Percentiles rank a stretch among this genome's conserved stretches.
Conservation (phyloP, 2,113 vertebrate genomes). For the Cyphomyrus plagiostoma region DNA sequence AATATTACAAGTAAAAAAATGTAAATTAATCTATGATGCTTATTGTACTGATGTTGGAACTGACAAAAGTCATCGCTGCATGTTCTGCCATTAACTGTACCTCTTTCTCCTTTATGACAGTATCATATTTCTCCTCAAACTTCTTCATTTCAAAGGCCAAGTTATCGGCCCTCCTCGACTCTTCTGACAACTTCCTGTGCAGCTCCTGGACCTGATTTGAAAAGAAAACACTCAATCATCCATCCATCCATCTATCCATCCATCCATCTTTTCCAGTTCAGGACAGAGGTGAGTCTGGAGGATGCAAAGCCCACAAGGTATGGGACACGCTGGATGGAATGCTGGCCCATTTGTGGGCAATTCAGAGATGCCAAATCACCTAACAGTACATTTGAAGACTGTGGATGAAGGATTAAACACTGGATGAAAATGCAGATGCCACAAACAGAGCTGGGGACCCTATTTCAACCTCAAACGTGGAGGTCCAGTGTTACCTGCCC, state of each 20-base stretch:
- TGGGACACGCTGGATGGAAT: not conserved
- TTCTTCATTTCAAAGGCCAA: constrained; percentile 85
- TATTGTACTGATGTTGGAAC: not conserved
- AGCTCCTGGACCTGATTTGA: constrained; percentile 81
- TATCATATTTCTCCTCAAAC: constrained; percentile 84
- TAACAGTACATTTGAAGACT: not conserved
- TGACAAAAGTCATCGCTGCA: not conserved
- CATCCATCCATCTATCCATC: not conserved
- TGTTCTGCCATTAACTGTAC: constrained; percentile 45
- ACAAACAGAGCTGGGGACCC: not conserved
- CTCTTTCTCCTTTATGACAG: constrained; percentile 89
- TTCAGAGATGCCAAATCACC: not conserved
- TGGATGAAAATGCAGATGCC: not conserved
- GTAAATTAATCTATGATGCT: not conserved
- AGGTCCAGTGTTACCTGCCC: not conserved
- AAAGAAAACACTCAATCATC: not conserved
- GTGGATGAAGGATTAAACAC: not conserved
- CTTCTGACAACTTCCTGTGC: constrained; percentile 82
- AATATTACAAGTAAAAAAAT: not conserved
- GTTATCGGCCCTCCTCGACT: constrained; percentile 86
- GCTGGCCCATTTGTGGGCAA: not conserved
- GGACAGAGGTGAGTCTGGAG: not conserved
- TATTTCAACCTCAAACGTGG: not conserved
- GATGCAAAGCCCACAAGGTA: not conserved
- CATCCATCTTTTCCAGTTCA: not conserved